Percentiles rank a stretch among this genome's conserved stretches.
These are phyloP conservation scores for Temnothorax nylanderi DNA, from an alignment of 1,140 invertebrate species.

Conservation along the genomic window DNA sequence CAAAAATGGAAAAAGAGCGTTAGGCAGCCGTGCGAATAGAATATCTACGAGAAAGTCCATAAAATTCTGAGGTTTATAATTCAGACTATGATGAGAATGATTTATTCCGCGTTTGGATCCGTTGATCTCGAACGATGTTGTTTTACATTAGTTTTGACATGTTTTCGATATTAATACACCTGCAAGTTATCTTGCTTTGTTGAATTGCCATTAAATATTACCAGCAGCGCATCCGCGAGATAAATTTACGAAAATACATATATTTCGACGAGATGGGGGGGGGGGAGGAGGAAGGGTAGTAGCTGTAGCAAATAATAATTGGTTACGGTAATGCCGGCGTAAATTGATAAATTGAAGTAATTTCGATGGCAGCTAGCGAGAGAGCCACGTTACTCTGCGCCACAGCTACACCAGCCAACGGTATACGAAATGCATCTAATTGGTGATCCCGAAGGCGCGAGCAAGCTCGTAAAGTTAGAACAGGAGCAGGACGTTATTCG, in stretches of 20 bases:
- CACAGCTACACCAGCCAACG: constrained; percentile 28
- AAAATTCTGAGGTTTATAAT: constrained; percentile 33
- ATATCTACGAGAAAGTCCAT: constrained; percentile 10
- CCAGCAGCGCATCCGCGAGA: background rate
- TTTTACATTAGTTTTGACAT: background rate
- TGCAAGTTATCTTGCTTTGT: background rate
- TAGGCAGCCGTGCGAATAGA: constrained; percentile 36
- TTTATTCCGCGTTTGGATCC: background rate
- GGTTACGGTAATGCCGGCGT: constrained; percentile 45
- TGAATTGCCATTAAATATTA: constrained; percentile 39
- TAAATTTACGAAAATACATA: constrained; percentile 54
- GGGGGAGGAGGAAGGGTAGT: background rate
- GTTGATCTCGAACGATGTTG: background rate
- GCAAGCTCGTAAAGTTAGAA: constrained; percentile 60
- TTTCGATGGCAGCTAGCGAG: constrained; percentile 46
- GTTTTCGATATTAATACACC: background rate
- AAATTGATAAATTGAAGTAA: constrained; percentile 58
- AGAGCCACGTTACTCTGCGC: constrained; percentile 11
- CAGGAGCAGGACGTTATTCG: constrained; percentile 56
- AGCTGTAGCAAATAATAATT: constrained; percentile 56
- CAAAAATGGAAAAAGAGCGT: constrained; percentile 43
- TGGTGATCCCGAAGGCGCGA: constrained; percentile 59
- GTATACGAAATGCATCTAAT: constrained; percentile 61
- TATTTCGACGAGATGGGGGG: background rate
- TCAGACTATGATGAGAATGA: background rate